Evolutionary conservation across 2,888 invertebrate species (phyloP).

Genomic region (Tinea pellionella): DNA sequence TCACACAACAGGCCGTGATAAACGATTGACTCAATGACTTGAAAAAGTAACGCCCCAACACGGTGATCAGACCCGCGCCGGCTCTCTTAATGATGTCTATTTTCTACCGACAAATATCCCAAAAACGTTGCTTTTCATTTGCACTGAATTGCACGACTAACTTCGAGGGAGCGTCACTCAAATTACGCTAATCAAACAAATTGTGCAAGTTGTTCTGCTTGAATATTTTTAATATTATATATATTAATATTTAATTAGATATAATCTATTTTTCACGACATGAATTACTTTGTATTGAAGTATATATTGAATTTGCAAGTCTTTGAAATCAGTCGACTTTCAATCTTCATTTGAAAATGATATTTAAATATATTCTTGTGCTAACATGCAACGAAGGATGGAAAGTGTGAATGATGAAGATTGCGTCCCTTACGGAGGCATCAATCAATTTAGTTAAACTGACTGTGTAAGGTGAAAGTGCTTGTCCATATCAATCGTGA

Average conservation of each 20-base stretch:
- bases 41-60: conserved; percentile 63
- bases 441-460: conserved; percentile 46
- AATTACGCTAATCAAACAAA: conserved; percentile 40
- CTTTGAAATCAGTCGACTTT: not conserved
- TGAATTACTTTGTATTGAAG: not conserved
- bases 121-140: conserved; percentile 33
- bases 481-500: conserved; percentile 46
- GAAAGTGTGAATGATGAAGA: conserved; percentile 16
- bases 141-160: conserved; percentile 26
- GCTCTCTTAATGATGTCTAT: conserved; percentile 51
- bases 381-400: not conserved
- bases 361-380: not conserved
- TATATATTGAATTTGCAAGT: not conserved
- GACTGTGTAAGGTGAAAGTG: conserved; percentile 24
- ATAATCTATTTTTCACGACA: not conserved
- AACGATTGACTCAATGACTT: conserved; percentile 69
- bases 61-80: conserved; percentile 40
- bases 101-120: conserved; percentile 43
- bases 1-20: conserved; percentile 66
- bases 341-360: not conserved
- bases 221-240: not conserved
- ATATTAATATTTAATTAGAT: not conserved
- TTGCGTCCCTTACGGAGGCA: conserved; percentile 25
- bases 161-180: conserved; percentile 22
- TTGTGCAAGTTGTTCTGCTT: conserved; percentile 25